Evolutionary conservation across 2,113 vertebrate genomes (phyloP), one percentile per base, ranked within the genome.

Genomic region (Prionailurus bengalensis): DNA sequence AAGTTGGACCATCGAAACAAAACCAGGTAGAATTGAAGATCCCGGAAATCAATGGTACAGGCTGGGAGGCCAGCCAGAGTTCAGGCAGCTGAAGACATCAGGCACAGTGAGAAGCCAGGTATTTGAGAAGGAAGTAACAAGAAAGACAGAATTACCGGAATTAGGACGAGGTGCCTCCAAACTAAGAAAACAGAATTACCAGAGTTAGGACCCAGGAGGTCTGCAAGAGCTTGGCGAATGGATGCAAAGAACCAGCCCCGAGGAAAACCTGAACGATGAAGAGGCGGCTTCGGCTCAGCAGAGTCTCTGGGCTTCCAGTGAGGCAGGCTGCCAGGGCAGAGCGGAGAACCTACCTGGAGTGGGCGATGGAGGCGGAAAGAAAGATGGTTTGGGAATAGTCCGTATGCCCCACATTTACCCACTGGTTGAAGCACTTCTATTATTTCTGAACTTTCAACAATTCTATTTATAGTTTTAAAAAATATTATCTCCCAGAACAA

Each of bases 401-500:
- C 25, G 0, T 68, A 23, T 82, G 19, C 13, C 27, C 31, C 39
- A 84, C 51, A 13, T 42, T 81, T 70, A 33, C 55, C 36, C 51
- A 85, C 86, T 74, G n/a, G 8, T 14, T 31, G 63, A 73, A 82
- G 80, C 13, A 36, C 82, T 80, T 61, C 39, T 91, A 3, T 79
- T 80, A 31, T 66, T 94, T 96, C 53, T 39, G 27, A 82, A 71
- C 27, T 79, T 66, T 36, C 3, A 78, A 29, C 53, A 66, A 15
- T 53, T 83, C 55, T 83, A 36, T 82, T 29, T 71, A 71, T 48
- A 7, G 5, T 68, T 95, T 97, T 86, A 14, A 58, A 87, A 84
- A 93, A 48, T 65, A 76, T 31, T 79, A 48, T 55, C 14, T 91
- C 58, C 73, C 76, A 39, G 27, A 97, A 82, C 78, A 86, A 95